Evolutionary conservation across 2,888 invertebrate genomes (phyloP).

Genomic region (Heliconius ethilla): DNA sequence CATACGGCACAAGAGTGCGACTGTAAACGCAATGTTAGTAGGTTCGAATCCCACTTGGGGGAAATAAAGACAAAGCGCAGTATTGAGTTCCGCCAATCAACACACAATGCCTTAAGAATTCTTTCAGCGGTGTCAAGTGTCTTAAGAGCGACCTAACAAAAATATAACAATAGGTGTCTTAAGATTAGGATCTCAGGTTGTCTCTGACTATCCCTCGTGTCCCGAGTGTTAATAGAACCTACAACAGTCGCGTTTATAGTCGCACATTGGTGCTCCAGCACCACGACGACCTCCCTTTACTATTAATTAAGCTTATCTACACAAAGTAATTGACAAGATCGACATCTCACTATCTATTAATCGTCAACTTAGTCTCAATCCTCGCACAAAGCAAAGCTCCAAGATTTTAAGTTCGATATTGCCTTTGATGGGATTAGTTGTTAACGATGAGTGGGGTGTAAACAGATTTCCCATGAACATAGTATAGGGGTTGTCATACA

Average conservation of each 20-base stretch:
- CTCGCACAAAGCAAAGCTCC: constrained; percentile 27
- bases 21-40: too few relatives aligned
- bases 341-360: constrained; percentile 12
- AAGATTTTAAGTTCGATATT: constrained; percentile 49
- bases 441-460: constrained; percentile 41
- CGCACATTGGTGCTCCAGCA: not conserved
- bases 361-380: constrained; percentile 11
- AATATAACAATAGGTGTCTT: too few relatives aligned
- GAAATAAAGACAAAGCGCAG: too few relatives aligned
- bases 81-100: too few relatives aligned
- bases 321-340: constrained; percentile 14
- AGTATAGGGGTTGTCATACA: not conserved
- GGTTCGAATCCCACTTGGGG: too few relatives aligned
- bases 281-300: not conserved
- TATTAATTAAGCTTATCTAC: not conserved
- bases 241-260: not conserved
- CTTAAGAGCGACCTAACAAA: too few relatives aligned
- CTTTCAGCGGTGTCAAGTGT: too few relatives aligned
- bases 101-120: too few relatives aligned
- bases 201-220: too few relatives aligned
- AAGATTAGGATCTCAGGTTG: too few relatives aligned
- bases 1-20: too few relatives aligned
- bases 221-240: not conserved
- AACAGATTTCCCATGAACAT: constrained; percentile 37
- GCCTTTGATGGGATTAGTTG: constrained; percentile 52